phyloP scores from a whole-genome alignment of 1,140 invertebrate species.

The Drosophila trapezifrons region DNA sequence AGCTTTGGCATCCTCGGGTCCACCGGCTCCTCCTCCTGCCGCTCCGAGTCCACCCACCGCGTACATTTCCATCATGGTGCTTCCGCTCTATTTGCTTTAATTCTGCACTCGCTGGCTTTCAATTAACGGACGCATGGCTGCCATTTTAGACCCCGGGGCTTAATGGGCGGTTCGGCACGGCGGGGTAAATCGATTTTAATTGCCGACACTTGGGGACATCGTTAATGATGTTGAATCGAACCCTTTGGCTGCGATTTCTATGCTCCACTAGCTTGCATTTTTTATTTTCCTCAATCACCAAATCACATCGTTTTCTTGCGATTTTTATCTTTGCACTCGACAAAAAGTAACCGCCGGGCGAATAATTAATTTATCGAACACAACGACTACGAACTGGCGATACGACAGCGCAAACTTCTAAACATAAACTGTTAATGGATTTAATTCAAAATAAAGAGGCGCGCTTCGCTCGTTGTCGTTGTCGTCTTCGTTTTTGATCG shows the following conservation, averaged over 20 bases:
- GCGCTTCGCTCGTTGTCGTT: constrained; percentile 37
- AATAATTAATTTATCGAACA: constrained; percentile 13
- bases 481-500: constrained; percentile 55
- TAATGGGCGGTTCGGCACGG: too few relatives aligned
- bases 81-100: constrained; percentile 59
- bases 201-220: constrained; percentile 50
- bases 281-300: neutral
- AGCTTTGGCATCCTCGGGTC: constrained; percentile 6
- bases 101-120: constrained; percentile 34
- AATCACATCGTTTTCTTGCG: constrained; percentile 26
- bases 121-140: constrained; percentile 37
- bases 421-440: constrained; percentile 77
- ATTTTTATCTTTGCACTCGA: constrained; percentile 3
- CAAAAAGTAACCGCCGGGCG: constrained; percentile 8
- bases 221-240: constrained; percentile 26
- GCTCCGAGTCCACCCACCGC: constrained; percentile 13
- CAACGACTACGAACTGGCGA: constrained; percentile 27
- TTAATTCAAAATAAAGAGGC: constrained; percentile 64
- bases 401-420: constrained; percentile 56
- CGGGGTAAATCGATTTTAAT: constrained; percentile 52
- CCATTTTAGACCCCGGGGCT: neutral
- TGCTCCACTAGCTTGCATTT: constrained; percentile 15
- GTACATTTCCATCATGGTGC: constrained; percentile 44
- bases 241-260: constrained; percentile 18
- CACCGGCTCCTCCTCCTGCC: neutral